phyloP scores from a whole-genome alignment of 1,140 invertebrate genomes.

The Polypedilum vanderplanki region DNA sequence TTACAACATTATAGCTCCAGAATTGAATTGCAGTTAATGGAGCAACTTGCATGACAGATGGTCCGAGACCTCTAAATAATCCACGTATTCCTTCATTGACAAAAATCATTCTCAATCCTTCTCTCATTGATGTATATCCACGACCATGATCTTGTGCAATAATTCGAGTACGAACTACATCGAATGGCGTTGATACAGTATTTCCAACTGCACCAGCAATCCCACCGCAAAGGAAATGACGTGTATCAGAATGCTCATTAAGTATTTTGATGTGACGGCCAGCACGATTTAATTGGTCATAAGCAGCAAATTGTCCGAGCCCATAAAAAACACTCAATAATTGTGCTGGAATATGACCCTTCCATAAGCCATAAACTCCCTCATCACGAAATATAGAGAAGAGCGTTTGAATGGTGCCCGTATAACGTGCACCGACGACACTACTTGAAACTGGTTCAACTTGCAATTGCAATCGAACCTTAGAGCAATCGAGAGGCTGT shows the following conservation, averaged over 20 bases:
- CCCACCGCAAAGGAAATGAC: conserved; percentile 71
- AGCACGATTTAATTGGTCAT: conserved; percentile 49
- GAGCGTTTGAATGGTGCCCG: conserved; percentile 56
- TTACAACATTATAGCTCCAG: conserved; percentile 8
- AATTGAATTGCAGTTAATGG: conserved; percentile 45
- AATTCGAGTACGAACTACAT: conserved; percentile 87
- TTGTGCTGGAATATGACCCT: conserved; percentile 92
- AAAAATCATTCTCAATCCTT: conserved; percentile 58
- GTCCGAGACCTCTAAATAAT: conserved; percentile 75
- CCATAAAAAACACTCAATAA: conserved; percentile 82
- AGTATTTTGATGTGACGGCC: conserved; percentile 42
- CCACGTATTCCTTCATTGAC: conserved; percentile 60
- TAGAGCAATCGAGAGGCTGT: conserved; percentile 92
- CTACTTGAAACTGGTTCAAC: conserved; percentile 69
- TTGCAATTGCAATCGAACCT: conserved; percentile 95
- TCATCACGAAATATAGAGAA: conserved; percentile 75
- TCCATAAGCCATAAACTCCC: conserved; percentile 79
- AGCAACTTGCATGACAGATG: conserved; percentile 77
- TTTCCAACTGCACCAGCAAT: conserved; percentile 71
- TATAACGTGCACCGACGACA: conserved; percentile 34
- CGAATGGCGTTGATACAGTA: conserved; percentile 77
- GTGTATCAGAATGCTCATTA: conserved; percentile 47
- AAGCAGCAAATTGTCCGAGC: conserved; percentile 63
- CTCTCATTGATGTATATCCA: conserved; percentile 61
- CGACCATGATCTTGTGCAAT: conserved; percentile 82